These are phyloP conservation scores for Brenthis daphne DNA, from an alignment of 2,888 invertebrate species.

Conservation along the genomic window DNA sequence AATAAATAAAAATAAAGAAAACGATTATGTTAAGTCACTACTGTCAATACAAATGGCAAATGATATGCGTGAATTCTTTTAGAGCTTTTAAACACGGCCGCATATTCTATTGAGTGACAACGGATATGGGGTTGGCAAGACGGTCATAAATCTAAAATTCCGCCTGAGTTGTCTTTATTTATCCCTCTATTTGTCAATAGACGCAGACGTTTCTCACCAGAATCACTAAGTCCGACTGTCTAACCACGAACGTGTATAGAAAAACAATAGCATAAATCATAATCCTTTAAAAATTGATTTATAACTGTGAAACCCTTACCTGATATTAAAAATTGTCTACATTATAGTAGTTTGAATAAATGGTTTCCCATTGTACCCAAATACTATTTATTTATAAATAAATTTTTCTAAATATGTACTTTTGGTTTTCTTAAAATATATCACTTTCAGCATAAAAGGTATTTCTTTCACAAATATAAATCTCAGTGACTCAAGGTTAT, in stretches of 20 bases:
- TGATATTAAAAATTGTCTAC: too few relatives aligned
- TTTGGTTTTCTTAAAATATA: not conserved
- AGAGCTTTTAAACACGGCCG: conserved; percentile 8
- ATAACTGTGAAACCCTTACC: conserved; percentile 40
- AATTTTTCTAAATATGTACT: not conserved
- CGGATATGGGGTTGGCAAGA: conserved; percentile 27
- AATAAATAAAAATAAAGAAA: not conserved
- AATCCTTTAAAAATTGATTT: conserved; percentile 68
- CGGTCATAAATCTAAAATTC: conserved; percentile 59
- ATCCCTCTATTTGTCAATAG: conserved; percentile 58
- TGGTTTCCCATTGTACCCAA: too few relatives aligned
- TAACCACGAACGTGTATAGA: conserved; percentile 47
- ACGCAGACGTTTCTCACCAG: conserved; percentile 42
- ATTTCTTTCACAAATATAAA: not conserved
- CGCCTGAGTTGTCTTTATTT: conserved; percentile 51
- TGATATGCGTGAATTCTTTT: conserved; percentile 12
- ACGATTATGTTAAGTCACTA: not conserved
- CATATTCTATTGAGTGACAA: conserved; percentile 27
- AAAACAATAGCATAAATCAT: conserved; percentile 60
- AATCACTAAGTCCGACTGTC: conserved; percentile 44
- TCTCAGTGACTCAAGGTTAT: conserved; percentile 12
- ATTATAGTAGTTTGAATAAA: too few relatives aligned
- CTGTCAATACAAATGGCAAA: conserved; percentile 16
- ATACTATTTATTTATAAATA: not conserved
- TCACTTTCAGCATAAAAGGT: too few relatives aligned